These are phyloP conservation scores for Sipha flava DNA, from an alignment of 1,140 invertebrate genomes.

Conservation along the genomic window DNA sequence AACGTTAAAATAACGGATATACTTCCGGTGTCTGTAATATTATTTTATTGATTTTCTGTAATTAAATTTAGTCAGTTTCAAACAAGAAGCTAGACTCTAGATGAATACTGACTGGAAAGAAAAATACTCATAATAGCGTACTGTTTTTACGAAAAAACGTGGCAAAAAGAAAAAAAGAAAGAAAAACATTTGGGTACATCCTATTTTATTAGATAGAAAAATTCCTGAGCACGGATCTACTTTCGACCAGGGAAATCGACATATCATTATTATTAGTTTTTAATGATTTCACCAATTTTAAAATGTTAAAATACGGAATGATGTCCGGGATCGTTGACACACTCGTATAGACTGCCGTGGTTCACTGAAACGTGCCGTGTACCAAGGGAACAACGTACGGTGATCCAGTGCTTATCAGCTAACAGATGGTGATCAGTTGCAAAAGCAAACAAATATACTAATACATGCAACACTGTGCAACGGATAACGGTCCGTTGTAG, in stretches of 20 bases:
- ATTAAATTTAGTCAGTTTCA: too few relatives aligned
- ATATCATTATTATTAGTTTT: constrained; percentile 72
- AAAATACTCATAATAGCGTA: too few relatives aligned
- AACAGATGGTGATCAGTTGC: not conserved
- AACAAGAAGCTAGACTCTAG: too few relatives aligned
- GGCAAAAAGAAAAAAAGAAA: too few relatives aligned
- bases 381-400: not conserved
- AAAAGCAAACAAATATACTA: not conserved
- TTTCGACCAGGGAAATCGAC: constrained; percentile 53
- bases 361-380: not conserved
- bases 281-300: constrained; percentile 44
- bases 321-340: constrained; percentile 66
- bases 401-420: not conserved
- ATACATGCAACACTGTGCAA: not conserved
- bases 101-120: too few relatives aligned
- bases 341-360: constrained; percentile 37
- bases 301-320: constrained; percentile 53
- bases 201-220: too few relatives aligned
- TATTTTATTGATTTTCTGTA: too few relatives aligned
- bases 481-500: not conserved
- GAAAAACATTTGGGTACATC: too few relatives aligned
- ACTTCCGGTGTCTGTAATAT: too few relatives aligned
- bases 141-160: too few relatives aligned
- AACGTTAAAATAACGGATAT: too few relatives aligned
- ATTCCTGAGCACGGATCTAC: too few relatives aligned